These are phyloP conservation scores for Alitta virens DNA, from an alignment of 2,888 invertebrate species.

Conservation along the genomic window DNA sequence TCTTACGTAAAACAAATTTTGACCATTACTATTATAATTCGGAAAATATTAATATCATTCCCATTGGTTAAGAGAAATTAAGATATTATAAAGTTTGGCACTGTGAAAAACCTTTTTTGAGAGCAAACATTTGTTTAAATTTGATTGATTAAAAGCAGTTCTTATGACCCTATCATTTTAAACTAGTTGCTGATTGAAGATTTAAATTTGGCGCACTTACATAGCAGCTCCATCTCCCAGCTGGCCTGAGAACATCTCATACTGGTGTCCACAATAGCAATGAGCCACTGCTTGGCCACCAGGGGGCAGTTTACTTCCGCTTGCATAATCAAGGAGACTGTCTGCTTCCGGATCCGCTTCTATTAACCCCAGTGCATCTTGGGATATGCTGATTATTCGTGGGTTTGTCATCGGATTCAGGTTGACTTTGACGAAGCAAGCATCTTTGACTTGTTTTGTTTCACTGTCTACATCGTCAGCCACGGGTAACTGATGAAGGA, in stretches of 20 bases:
- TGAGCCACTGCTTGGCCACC: conserved; percentile 59
- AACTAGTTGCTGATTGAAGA: too few relatives aligned
- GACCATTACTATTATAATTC: too few relatives aligned
- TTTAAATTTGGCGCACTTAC: conserved; percentile 5
- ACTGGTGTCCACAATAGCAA: conserved; percentile 66
- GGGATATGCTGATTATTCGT: conserved; percentile 61
- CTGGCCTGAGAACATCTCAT: conserved; percentile 66
- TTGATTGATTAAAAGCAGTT: too few relatives aligned
- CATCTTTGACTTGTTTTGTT: conserved; percentile 30
- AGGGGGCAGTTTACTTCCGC: conserved; percentile 62
- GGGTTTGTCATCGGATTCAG: conserved; percentile 53
- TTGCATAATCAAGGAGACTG: conserved; percentile 62
- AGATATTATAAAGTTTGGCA: too few relatives aligned
- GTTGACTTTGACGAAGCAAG: conserved; percentile 63
- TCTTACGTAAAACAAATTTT: too few relatives aligned
- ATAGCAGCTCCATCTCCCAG: conserved; percentile 63
- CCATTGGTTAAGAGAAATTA: too few relatives aligned
- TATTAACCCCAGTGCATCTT: conserved; percentile 51
- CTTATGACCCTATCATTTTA: too few relatives aligned
- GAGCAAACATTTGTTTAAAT: too few relatives aligned
- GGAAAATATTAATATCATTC: too few relatives aligned
- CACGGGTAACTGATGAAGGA: neutral
- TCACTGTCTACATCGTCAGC: neutral
- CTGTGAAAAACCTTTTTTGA: too few relatives aligned
- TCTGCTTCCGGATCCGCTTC: conserved; percentile 45